Evolutionary conservation across 2,113 vertebrate genomes (phyloP), one percentile per base, ranked within the genome.

Genomic region (Oceanodroma tethys): DNA sequence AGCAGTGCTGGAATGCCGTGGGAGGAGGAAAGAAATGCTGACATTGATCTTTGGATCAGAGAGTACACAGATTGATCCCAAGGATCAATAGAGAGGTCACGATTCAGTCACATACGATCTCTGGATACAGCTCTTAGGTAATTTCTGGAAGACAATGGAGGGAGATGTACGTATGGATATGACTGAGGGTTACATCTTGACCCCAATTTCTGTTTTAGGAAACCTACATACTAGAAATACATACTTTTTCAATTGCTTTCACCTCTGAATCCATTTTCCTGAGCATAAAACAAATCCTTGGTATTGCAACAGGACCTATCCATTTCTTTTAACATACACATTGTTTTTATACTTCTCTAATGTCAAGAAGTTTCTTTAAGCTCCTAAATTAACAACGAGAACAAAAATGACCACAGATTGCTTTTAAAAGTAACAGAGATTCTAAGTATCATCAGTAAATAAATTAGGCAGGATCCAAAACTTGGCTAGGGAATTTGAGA

Each of bases 51-150:
- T 42, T 60, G 91, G 52, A 92, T 91, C 84, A 89, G 29, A 52
- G 59, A 76, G 60, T 47, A 59, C 34, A 67, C 20, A 86, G 42
- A 90, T 5, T 90, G 90, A 94, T 90, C 75, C 88, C 29, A 16
- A 47, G 76, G 42, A 96, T 93, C 94, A 84, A 89, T 47, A 76
- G 18, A 67, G 76, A 86, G 91, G 83, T 89, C 73, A 94, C 34
- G 65, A 85, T 87, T 86, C 95, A 93, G 76, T 71, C 94, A 79
- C 72, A 50, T 30, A 79, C 25, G 45, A 86, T 89, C 80, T 81
- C 56, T 83, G 60, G 63, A 53, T 90, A 76, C 45, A 81, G 55
- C 15, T 80, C 34, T 71, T 71, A 43, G 40, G 86, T 65, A 91
- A 89, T 91, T 88, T 85, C 81, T 86, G 29, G 60, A 86, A 96